phyloP scores from a whole-genome alignment of 1,140 invertebrate species.

The Drosophila melanogaster region Release_6_plus_ISO1_MT NT_033779.5:10478501-10479000 shows the following conservation, averaged over 20 bases:
- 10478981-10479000: background rate
- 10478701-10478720: constrained; percentile 48
- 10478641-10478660: constrained; percentile 39
- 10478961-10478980: too few species aligned
- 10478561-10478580: constrained; percentile 46
- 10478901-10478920: constrained; percentile 29
- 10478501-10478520: constrained; percentile 38
- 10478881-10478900: background rate
- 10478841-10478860: constrained; percentile 43
- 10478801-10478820: constrained; percentile 32
- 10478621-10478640: constrained; percentile 30
- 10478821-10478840: constrained; percentile 37
- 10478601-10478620: constrained; percentile 42
- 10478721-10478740: constrained; percentile 50
- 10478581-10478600: constrained; percentile 46
- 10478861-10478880: constrained; percentile 21
- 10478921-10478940: constrained; percentile 33
- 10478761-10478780: constrained; percentile 42
- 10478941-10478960: constrained; percentile 1
- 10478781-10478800: constrained; percentile 31
- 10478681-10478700: constrained; percentile 46
- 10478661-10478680: constrained; percentile 50
- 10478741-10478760: constrained; percentile 51
- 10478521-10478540: constrained; percentile 9
- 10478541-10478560: constrained; percentile 5